phyloP scores from a whole-genome alignment of 2,797 vertebrate species.

The Sternotherus odoratus region DNA sequence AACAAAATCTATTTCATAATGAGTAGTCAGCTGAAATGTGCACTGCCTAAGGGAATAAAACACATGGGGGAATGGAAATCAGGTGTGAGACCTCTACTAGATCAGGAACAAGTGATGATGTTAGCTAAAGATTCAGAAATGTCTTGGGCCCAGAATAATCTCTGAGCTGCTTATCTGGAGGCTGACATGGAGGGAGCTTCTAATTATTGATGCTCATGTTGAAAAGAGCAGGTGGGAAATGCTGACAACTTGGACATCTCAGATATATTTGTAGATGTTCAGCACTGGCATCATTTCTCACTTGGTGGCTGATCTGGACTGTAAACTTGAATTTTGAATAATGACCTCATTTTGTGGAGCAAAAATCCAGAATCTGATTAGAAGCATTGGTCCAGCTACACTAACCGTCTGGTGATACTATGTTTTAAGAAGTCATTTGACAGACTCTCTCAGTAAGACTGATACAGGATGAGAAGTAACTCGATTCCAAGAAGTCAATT shows the following conservation, averaged over 20 bases:
- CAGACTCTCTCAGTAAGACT: background rate
- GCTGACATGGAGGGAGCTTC: background rate
- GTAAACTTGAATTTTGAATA: background rate
- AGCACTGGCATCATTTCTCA: background rate
- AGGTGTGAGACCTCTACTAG: background rate
- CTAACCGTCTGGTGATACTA: background rate
- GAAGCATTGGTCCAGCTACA: background rate
- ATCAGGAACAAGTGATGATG: background rate
- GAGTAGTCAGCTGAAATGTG: background rate
- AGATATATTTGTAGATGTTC: background rate
- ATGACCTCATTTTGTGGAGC: slow-evolving; percentile 23
- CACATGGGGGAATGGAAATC: slow-evolving; percentile 45
- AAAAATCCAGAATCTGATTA: background rate
- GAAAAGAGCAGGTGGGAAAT: slow-evolving; percentile 43
- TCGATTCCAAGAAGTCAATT: background rate
- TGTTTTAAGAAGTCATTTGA: background rate
- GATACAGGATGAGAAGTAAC: background rate
- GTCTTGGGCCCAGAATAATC: background rate
- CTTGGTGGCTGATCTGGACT: slow-evolving; percentile 1
- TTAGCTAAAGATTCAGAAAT: slow-evolving; percentile 45
- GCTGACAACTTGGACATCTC: background rate
- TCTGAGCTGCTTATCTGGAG: slow-evolving; percentile 33
- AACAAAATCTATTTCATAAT: slow-evolving; percentile 40
- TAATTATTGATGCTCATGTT: background rate
- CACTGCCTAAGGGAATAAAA: background rate